A percentile compares a stretch with the other conserved stretches of the same genome.
phyloP scores from a whole-genome alignment of 2,797 vertebrate genomes.

The Galaxias olidus region DNA sequence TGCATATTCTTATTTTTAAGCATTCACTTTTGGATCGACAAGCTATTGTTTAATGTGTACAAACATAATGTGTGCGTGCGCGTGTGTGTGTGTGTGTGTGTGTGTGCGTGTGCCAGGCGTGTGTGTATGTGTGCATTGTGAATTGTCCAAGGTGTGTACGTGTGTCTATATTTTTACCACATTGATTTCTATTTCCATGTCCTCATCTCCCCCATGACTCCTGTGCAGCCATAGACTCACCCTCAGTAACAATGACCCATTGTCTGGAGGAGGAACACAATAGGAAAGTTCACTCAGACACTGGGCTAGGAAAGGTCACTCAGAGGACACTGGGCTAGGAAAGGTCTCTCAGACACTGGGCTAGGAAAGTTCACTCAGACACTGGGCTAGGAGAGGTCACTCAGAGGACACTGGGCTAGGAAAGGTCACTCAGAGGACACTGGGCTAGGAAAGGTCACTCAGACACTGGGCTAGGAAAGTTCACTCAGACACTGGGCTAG shows the following conservation, averaged over 20 bases:
- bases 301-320: no score
- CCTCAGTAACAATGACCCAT: conserved; percentile 64
- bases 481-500: conserved; percentile 49
- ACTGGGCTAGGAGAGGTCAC: no score
- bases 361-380: no score
- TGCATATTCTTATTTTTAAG: no score
- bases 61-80: conserved; percentile 15
- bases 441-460: conserved; percentile 55
- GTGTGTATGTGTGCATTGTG: conserved; percentile 24
- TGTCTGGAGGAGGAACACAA: conserved; percentile 57
- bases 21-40: no score
- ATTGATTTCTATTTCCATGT: conserved; percentile 58
- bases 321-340: no score
- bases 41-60: no score
- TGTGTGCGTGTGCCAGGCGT: conserved; percentile 9
- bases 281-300: conserved; percentile 55
- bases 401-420: no score
- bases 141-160: not conserved
- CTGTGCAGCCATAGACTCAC: conserved; percentile 30
- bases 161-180: conserved; percentile 40
- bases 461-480: conserved; percentile 38
- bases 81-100: not conserved
- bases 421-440: no score
- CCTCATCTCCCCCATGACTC: conserved; percentile 54
- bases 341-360: no score